Evolutionary conservation across 1,140 invertebrate species (phyloP).

Genomic region (Drosophila subobscura): DNA sequence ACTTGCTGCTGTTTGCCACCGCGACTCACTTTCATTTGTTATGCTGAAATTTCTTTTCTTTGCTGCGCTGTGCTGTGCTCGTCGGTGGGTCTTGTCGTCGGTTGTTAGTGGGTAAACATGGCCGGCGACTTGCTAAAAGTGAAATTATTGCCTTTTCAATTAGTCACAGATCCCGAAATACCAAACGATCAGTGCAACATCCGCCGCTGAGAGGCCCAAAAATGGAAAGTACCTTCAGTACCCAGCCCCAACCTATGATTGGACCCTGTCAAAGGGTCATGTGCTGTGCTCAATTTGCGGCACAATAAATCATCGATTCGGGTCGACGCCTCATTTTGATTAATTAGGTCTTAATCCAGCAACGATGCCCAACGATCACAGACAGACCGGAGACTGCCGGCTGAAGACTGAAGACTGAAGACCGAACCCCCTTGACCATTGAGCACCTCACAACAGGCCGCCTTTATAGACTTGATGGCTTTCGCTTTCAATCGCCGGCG

Average conservation of each 20-base stretch:
- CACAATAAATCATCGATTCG: constrained; percentile 43
- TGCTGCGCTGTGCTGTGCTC: not conserved
- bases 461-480: constrained; percentile 51
- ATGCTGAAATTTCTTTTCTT: constrained; percentile 66
- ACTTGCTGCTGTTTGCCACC: constrained; percentile 39
- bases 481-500: constrained; percentile 63
- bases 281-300: constrained; percentile 32
- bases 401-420: no score
- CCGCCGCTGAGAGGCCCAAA: constrained; percentile 7
- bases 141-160: constrained; percentile 75
- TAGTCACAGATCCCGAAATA: constrained; percentile 51
- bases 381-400: constrained; percentile 10
- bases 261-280: not conserved
- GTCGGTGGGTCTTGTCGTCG: constrained; percentile 27
- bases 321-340: constrained; percentile 47
- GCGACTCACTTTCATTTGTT: constrained; percentile 77
- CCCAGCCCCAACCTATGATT: constrained; percentile 18
- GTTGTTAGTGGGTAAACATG: constrained; percentile 56
- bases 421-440: constrained; percentile 13
- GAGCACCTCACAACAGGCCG: constrained; percentile 31
- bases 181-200: constrained; percentile 7
- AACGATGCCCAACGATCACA: constrained; percentile 16
- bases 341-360: constrained; percentile 56
- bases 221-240: constrained; percentile 24
- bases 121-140: constrained; percentile 70